A percentile compares a stretch with the other conserved stretches of the same genome.
These are phyloP conservation scores for Phymatocera aterrima DNA, from an alignment of 2,888 invertebrate genomes.

Conservation along the genomic window DNA sequence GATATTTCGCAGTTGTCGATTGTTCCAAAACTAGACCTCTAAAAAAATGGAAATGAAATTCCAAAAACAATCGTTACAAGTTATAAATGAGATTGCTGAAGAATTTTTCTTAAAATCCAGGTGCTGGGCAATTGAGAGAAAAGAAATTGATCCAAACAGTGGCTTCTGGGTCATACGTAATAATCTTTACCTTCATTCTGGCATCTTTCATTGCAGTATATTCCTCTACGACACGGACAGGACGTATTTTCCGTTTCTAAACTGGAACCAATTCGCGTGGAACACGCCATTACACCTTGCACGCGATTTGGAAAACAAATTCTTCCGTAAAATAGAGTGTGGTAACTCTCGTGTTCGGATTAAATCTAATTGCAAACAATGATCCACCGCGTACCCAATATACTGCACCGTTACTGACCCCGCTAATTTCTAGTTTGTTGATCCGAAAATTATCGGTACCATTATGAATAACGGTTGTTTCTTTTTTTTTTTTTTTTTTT, in stretches of 20 bases:
- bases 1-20: too few relatives aligned
- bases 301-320: neutral
- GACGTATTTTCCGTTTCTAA: neutral
- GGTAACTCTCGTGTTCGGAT: neutral
- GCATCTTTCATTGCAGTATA: neutral
- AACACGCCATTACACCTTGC: neutral
- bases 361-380: neutral
- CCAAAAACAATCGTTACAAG: too few relatives aligned
- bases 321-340: neutral
- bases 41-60: too few relatives aligned
- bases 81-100: too few relatives aligned
- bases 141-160: too few relatives aligned
- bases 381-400: neutral
- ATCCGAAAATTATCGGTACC: neutral
- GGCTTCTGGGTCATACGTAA: too few relatives aligned
- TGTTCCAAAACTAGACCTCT: too few relatives aligned
- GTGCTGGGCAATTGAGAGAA: too few relatives aligned
- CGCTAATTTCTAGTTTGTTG: neutral
- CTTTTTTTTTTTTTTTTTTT: neutral
- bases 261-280: conserved; percentile 11
- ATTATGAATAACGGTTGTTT: neutral
- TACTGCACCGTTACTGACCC: neutral
- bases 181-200: too few relatives aligned
- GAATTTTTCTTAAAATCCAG: too few relatives aligned
- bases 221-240: neutral